Percentiles rank a stretch among this genome's conserved stretches.
phyloP scores from a whole-genome alignment of 1,140 invertebrate genomes.

The Galendromus occidentalis region DNA sequence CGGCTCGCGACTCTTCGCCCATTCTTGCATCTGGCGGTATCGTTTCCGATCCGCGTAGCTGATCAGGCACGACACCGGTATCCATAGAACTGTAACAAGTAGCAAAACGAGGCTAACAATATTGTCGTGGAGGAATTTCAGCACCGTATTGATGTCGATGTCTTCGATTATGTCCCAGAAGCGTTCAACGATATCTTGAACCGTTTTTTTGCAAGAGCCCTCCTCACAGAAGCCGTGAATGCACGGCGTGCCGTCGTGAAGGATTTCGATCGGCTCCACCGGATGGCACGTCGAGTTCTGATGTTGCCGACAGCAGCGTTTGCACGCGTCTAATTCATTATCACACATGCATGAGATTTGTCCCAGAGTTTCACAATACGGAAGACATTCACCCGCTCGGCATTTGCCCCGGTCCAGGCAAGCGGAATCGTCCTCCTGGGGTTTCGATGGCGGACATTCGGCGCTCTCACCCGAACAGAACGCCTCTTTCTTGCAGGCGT shows the following conservation, averaged over 20 bases:
- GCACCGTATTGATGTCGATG: slow-evolving; percentile 76
- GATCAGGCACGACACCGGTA: slow-evolving; percentile 39
- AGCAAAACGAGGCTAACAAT: slow-evolving; percentile 74
- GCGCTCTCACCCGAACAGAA: slow-evolving; percentile 28
- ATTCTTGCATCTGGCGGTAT: slow-evolving; percentile 2
- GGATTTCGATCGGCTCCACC: slow-evolving; percentile 58
- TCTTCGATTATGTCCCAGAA: slow-evolving; percentile 94
- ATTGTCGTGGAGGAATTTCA: slow-evolving; percentile 64
- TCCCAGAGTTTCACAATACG: slow-evolving; percentile 77
- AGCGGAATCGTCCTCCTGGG: slow-evolving; percentile 63
- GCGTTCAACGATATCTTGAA: slow-evolving; percentile 78
- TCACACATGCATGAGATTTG: slow-evolving; percentile 86
- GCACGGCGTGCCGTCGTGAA: slow-evolving; percentile 81
- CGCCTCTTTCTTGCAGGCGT: slow-evolving; percentile 68
- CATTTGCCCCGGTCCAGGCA: slow-evolving; percentile 75
- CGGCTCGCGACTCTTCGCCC: neutral
- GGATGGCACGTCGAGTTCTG: slow-evolving; percentile 77
- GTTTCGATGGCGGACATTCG: slow-evolving; percentile 53
- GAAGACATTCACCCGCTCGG: slow-evolving; percentile 58
- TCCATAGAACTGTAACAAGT: slow-evolving; percentile 71
- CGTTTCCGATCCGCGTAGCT: slow-evolving; percentile 23
- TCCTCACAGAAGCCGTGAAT: slow-evolving; percentile 88
- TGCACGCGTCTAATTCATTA: slow-evolving; percentile 61
- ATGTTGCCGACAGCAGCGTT: slow-evolving; percentile 66
- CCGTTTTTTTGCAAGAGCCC: slow-evolving; percentile 81